Conservation (phyloP, 2,888 invertebrate genomes). For the Brachyptera putata region DNA sequence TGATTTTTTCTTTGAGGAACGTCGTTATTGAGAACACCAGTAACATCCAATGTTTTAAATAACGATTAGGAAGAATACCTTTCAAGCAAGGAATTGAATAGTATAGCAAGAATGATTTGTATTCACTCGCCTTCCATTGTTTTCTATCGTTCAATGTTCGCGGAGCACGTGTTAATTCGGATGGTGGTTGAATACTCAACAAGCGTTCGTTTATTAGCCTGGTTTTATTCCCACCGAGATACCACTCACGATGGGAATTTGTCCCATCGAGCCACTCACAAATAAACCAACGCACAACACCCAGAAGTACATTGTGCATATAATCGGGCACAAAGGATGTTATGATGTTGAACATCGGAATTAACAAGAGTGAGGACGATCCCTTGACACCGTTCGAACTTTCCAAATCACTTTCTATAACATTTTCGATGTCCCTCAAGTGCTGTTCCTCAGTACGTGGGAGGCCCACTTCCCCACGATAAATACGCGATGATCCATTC, state of each 20-base stretch:
- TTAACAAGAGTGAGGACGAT: background rate
- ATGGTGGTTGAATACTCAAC: slow-evolving; percentile 3
- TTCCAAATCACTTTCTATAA: background rate
- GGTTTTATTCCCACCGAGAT: background rate
- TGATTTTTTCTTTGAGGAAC: background rate
- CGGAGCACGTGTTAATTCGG: slow-evolving; percentile 3
- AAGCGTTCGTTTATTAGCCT: background rate
- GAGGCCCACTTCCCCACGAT: background rate
- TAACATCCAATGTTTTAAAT: slow-evolving; percentile 16
- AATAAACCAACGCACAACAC: slow-evolving; percentile 5
- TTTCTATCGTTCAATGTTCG: slow-evolving; percentile 14
- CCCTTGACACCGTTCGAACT: background rate
- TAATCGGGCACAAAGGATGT: slow-evolving; percentile 4
- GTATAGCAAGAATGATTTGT: slow-evolving; percentile 6
- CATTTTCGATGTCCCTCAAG: background rate
- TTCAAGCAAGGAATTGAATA: slow-evolving; percentile 14
- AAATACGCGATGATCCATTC: background rate
- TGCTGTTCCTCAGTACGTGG: background rate
- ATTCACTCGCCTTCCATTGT: slow-evolving; percentile 15
- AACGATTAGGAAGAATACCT: slow-evolving; percentile 3
- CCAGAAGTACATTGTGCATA: slow-evolving; percentile 1
- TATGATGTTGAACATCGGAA: background rate
- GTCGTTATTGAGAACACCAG: background rate
- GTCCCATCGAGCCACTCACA: background rate
- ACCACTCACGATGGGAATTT: background rate